phyloP scores from a whole-genome alignment of 2,888 invertebrate species.

The Cerceris rybyensis region DNA sequence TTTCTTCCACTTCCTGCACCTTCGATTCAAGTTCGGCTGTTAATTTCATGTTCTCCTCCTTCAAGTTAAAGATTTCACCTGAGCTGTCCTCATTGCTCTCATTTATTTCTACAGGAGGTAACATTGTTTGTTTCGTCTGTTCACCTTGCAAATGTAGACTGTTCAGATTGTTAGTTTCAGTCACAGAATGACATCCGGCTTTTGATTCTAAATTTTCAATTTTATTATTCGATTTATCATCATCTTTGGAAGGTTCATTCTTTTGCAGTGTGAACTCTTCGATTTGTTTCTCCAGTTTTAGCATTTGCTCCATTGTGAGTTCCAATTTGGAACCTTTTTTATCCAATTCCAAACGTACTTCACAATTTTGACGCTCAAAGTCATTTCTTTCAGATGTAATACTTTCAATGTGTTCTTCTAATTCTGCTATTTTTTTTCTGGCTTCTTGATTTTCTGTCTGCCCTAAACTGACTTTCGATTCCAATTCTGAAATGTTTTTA shows the following conservation, averaged over 20 bases:
- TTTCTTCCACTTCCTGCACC: conserved; percentile 71
- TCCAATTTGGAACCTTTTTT: neutral
- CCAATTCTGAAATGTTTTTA: conserved; percentile 17
- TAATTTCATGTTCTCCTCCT: conserved; percentile 69
- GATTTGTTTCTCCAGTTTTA: neutral
- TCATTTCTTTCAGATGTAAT: conserved; percentile 43
- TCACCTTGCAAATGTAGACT: conserved; percentile 16
- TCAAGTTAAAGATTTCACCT: conserved; percentile 16
- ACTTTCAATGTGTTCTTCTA: conserved; percentile 26
- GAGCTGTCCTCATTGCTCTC: conserved; percentile 33
- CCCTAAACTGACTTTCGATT: neutral
- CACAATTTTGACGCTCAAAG: conserved; percentile 35
- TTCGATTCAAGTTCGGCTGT: conserved; percentile 65
- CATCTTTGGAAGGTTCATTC: neutral
- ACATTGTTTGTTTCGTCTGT: neutral
- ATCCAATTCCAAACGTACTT: conserved; percentile 28
- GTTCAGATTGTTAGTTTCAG: conserved; percentile 18
- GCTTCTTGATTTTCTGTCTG: neutral
- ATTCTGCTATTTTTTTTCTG: conserved; percentile 12
- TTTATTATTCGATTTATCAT: neutral
- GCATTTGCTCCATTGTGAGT: neutral
- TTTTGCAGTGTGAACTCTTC: neutral
- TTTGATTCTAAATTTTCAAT: neutral
- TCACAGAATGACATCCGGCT: neutral
- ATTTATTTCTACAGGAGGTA: conserved; percentile 9